A percentile compares a stretch with the other conserved stretches of the same genome.
These are phyloP conservation scores for Halcyon badia DNA, from an alignment of 2,797 vertebrate species.

Conservation along the genomic window DNA sequence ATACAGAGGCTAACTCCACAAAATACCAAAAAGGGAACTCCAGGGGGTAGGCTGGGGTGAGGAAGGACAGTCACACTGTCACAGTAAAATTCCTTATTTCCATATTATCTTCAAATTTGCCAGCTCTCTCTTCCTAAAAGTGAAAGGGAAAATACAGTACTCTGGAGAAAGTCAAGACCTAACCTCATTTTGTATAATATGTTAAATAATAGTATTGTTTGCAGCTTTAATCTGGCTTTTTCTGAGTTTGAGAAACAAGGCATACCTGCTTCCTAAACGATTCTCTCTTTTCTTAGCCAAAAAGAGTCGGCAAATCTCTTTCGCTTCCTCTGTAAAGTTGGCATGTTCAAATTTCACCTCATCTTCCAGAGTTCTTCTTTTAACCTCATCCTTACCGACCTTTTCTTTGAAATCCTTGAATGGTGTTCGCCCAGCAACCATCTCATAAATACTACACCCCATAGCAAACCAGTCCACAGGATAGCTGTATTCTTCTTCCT, in stretches of 20 bases:
- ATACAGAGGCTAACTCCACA: neutral
- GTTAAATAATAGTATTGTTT: neutral
- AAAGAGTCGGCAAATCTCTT: conserved; percentile 89
- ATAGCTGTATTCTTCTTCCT: conserved; percentile 88
- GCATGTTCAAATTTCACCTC: conserved; percentile 89
- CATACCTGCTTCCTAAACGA: conserved; percentile 92
- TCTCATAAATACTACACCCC: conserved; percentile 95
- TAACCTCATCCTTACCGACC: conserved; percentile 91
- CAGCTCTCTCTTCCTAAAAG: neutral
- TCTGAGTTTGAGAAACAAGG: neutral
- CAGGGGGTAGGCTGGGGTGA: neutral
- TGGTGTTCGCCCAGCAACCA: conserved; percentile 93
- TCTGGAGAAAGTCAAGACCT: neutral
- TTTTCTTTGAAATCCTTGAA: conserved; percentile 94
- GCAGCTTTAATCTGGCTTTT: neutral
- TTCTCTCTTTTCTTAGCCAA: conserved; percentile 91
- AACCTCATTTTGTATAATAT: neutral
- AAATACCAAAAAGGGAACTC: neutral
- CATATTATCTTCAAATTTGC: neutral
- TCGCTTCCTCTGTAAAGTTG: conserved; percentile 87
- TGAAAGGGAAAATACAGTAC: neutral
- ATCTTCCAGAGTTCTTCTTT: conserved; percentile 89
- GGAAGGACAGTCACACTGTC: neutral
- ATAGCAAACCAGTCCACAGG: conserved; percentile 96
- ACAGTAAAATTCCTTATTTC: neutral